These are phyloP conservation scores for Turritopsis rubra DNA, from an alignment of 30 jellyfish, hydroid and myxozoan species.

Conservation along the genomic window DNA sequence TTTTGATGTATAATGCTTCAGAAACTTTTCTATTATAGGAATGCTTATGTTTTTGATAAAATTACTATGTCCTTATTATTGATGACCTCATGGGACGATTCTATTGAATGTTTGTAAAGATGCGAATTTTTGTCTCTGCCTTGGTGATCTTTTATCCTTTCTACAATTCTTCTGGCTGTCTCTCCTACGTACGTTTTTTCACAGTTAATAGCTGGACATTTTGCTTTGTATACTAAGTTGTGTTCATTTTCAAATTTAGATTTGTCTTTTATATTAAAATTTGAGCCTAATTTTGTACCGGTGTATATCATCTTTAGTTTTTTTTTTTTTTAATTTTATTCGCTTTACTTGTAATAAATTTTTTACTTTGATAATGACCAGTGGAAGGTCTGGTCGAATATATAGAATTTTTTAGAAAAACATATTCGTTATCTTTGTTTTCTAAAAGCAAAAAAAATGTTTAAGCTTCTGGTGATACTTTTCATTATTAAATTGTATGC, in stretches of 20 bases:
- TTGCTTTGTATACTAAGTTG: background rate
- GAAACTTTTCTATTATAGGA: constrained; percentile 1
- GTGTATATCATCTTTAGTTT: background rate
- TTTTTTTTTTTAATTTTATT: too few species aligned
- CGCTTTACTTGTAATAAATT: too few species aligned
- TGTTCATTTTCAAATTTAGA: background rate
- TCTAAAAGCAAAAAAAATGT: too few species aligned
- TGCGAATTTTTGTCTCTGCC: background rate
- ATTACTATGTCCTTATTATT: background rate
- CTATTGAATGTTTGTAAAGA: background rate
- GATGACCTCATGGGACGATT: background rate
- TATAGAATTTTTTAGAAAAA: too few species aligned
- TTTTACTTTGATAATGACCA: too few species aligned
- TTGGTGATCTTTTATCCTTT: background rate
- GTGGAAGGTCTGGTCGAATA: too few species aligned
- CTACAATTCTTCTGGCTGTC: background rate
- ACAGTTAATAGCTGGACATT: background rate
- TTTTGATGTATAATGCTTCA: constrained; percentile 8
- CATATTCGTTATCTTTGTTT: too few species aligned
- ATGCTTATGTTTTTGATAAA: background rate
- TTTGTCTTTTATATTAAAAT: background rate
- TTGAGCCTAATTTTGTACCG: background rate
- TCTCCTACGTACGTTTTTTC: background rate
- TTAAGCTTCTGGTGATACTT: too few species aligned
- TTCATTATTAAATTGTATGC: too few species aligned